Conservation (phyloP, 1,140 invertebrate genomes). For the Temnothorax curvispinosus region DNA sequence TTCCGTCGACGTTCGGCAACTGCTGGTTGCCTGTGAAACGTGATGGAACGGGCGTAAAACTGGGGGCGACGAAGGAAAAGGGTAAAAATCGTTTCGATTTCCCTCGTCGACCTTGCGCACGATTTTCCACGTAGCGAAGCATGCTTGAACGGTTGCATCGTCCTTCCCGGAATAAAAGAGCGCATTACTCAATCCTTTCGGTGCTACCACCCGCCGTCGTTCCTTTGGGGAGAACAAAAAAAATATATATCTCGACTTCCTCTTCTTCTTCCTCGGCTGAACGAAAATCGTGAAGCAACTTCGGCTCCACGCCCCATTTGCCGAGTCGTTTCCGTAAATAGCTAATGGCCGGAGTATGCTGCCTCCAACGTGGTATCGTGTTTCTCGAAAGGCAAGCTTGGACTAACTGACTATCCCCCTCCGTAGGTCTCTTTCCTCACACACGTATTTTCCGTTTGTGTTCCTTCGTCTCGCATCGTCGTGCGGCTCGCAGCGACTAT, state of each 20-base stretch:
- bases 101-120: constrained; percentile 65
- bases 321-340: constrained; percentile 81
- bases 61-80: constrained; percentile 26
- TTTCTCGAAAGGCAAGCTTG: constrained; percentile 77
- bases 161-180: constrained; percentile 71
- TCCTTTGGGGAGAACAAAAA: not conserved
- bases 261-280: constrained; percentile 69
- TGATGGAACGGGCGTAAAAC: constrained; percentile 50
- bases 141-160: constrained; percentile 46
- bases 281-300: constrained; percentile 76
- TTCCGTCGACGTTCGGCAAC: constrained; percentile 52
- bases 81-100: constrained; percentile 44
- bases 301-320: constrained; percentile 78
- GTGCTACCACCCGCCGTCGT: constrained; percentile 48
- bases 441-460: constrained; percentile 58
- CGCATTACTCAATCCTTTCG: constrained; percentile 70
- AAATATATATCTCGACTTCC: constrained; percentile 57
- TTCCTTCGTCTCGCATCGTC: constrained; percentile 41
- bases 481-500: constrained; percentile 41
- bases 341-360: constrained; percentile 77
- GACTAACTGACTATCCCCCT: constrained; percentile 65
- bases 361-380: constrained; percentile 76
- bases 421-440: not conserved
- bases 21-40: constrained; percentile 24
- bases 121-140: constrained; percentile 68